These are phyloP conservation scores for Diabrotica virgifera DNA, from an alignment of 1,140 invertebrate species.

Conservation along the genomic window DNA sequence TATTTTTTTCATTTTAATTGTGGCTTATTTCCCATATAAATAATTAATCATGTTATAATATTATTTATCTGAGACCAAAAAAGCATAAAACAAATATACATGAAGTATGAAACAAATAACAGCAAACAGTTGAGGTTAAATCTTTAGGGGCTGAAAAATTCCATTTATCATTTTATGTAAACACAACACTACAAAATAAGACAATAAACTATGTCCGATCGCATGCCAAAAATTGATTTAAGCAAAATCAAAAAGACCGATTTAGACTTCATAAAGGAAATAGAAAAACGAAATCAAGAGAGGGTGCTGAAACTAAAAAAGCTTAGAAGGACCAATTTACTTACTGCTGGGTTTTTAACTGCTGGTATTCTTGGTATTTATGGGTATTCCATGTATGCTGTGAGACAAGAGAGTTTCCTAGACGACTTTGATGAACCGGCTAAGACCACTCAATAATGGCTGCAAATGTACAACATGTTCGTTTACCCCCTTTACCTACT, in stretches of 20 bases:
- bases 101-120: no score
- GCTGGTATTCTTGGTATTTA: slow-evolving; percentile 70
- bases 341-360: slow-evolving; percentile 60
- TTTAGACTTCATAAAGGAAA: slow-evolving; percentile 71
- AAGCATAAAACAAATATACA: no score
- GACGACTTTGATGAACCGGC: slow-evolving; percentile 82
- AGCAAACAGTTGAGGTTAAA: no score
- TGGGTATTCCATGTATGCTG: slow-evolving; percentile 75
- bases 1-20: no score
- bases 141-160: no score
- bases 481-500: slow-evolving; percentile 86
- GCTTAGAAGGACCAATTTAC: slow-evolving; percentile 61
- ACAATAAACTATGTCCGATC: slow-evolving; percentile 38
- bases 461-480: slow-evolving; percentile 41
- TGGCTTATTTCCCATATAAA: no score
- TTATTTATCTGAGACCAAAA: no score
- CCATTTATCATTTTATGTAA: no score
- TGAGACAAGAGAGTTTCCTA: slow-evolving; percentile 83
- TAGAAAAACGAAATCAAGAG: slow-evolving; percentile 70
- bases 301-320: slow-evolving; percentile 63
- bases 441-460: slow-evolving; percentile 52
- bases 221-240: slow-evolving; percentile 59
- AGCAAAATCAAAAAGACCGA: slow-evolving; percentile 61
- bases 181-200: no score
- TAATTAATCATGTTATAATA: no score